A percentile compares a stretch with the other conserved stretches of the same genome.
These are phyloP conservation scores for Limnephilus marmoratus DNA, from an alignment of 2,888 invertebrate species.

Conservation along the genomic window DNA sequence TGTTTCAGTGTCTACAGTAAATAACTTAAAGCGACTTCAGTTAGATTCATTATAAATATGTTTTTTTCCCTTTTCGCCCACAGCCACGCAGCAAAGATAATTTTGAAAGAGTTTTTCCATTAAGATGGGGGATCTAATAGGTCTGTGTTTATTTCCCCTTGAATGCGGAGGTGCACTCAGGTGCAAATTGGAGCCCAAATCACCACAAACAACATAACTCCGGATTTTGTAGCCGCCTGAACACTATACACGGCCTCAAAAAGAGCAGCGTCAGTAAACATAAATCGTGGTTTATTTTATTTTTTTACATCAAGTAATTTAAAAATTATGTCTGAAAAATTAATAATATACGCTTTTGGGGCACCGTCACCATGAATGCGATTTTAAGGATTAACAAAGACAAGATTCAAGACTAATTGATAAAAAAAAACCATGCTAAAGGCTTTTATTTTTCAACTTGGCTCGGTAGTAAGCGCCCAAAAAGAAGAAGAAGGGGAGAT, in stretches of 20 bases:
- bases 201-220: slow-evolving; percentile 35
- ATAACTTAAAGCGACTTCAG: not conserved
- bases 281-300: not conserved
- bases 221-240: slow-evolving; percentile 12
- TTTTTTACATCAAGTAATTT: not conserved
- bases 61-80: slow-evolving; percentile 32
- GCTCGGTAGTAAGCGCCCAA: no score
- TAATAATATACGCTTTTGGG: not conserved
- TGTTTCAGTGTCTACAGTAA: not conserved
- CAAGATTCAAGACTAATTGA: not conserved
- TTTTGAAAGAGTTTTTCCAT: slow-evolving; percentile 60
- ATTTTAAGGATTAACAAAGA: not conserved
- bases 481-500: no score
- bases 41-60: slow-evolving; percentile 24
- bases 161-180: slow-evolving; percentile 51
- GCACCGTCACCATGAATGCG: not conserved
- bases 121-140: slow-evolving; percentile 64
- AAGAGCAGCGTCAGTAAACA: slow-evolving; percentile 10
- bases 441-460: not conserved
- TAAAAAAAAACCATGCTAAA: not conserved
- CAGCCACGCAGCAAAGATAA: not conserved
- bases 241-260: not conserved
- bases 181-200: slow-evolving; percentile 65
- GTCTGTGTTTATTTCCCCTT: slow-evolving; percentile 61
- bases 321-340: not conserved